A percentile compares a stretch with the other conserved stretches of the same genome.
Evolutionary conservation across 2,888 invertebrate species (phyloP).

Genomic region (Cerceris rybyensis): DNA sequence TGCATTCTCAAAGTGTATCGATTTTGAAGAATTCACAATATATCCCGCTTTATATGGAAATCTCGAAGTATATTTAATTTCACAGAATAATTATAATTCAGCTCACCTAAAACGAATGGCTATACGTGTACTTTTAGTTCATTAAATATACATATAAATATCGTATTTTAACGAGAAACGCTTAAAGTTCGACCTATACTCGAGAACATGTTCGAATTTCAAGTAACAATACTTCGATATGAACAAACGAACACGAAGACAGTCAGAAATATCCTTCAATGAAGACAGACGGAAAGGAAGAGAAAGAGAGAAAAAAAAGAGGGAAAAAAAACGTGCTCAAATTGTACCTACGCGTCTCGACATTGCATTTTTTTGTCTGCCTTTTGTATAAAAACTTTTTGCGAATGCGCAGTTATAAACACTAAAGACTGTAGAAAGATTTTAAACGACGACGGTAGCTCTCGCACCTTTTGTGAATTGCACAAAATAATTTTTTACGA

Average conservation of each 20-base stretch:
- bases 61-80: no score
- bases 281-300: slow-evolving; percentile 1
- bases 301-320: neutral
- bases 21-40: neutral
- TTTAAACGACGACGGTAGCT: slow-evolving; percentile 32
- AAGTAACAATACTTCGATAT: no score
- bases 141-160: no score
- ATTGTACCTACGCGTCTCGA: slow-evolving; percentile 37
- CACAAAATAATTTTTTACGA: slow-evolving; percentile 52
- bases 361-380: slow-evolving; percentile 10
- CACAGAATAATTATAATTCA: no score
- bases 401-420: neutral
- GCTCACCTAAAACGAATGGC: no score
- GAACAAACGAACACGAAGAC: neutral
- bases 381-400: neutral
- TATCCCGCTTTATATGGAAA: no score
- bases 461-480: slow-evolving; percentile 47
- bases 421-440: slow-evolving; percentile 49
- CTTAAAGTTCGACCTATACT: no score
- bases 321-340: slow-evolving; percentile 39
- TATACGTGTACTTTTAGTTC: no score
- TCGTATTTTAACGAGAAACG: no score
- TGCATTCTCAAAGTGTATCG: neutral
- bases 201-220: no score
- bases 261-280: neutral